phyloP scores from a whole-genome alignment of 2,888 invertebrate genomes.

The Drosophila paranaensis region DNA sequence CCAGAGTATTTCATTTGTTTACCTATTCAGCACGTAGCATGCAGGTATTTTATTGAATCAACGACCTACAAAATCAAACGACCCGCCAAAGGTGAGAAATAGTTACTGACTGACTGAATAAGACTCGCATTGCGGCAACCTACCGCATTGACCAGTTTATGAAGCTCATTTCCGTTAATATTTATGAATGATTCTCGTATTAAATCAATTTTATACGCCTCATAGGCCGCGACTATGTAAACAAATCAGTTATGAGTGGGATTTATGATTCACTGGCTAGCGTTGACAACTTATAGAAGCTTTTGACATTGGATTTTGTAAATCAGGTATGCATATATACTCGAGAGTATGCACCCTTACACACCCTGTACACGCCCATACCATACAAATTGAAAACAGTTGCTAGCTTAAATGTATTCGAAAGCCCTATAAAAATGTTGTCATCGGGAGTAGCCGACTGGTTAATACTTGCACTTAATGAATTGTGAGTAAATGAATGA shows the following conservation, averaged over 20 bases:
- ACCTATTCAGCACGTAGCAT: constrained; percentile 60
- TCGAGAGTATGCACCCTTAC: neutral
- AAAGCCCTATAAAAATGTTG: neutral
- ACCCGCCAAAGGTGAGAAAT: constrained; percentile 23
- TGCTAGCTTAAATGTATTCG: neutral
- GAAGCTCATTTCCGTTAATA: constrained; percentile 60
- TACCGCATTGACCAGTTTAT: constrained; percentile 39
- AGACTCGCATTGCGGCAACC: constrained; percentile 15
- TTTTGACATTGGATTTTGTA: neutral
- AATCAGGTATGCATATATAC: neutral
- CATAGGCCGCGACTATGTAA: constrained; percentile 8
- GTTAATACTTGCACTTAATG: neutral
- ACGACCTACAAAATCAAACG: constrained; percentile 43
- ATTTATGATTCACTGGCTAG: constrained; percentile 25
- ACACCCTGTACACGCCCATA: constrained; percentile 9
- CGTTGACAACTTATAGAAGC: constrained; percentile 30
- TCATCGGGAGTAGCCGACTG: neutral
- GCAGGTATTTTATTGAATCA: constrained; percentile 12
- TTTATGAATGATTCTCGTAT: constrained; percentile 42
- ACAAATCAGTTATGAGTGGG: constrained; percentile 40
- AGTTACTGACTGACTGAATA: constrained; percentile 43
- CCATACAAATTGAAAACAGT: neutral
- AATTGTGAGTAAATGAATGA: neutral
- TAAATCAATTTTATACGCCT: constrained; percentile 33
- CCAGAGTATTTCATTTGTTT: constrained; percentile 37